phyloP scores from a whole-genome alignment of 2,113 vertebrate genomes.

The Dicrurus megarhynchus region DNA sequence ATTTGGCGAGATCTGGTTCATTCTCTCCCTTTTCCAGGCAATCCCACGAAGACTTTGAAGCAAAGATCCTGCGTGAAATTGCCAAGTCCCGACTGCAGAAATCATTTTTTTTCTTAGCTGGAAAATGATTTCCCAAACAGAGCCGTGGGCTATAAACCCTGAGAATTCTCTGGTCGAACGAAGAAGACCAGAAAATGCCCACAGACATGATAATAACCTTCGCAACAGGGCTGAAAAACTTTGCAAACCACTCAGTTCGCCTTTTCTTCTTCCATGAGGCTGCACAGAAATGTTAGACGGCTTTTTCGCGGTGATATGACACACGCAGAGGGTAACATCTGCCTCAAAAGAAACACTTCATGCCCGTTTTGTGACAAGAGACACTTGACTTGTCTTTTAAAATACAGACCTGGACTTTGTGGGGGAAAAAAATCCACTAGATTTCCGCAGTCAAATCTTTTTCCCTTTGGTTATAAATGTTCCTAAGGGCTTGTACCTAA shows the following conservation, averaged over 20 bases:
- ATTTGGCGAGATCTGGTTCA: background rate
- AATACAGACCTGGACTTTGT: background rate
- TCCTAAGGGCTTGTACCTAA: background rate
- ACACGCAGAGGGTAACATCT: background rate
- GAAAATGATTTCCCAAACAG: background rate
- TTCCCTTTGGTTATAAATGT: background rate
- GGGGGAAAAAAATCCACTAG: background rate
- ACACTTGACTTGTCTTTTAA: background rate
- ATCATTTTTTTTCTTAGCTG: background rate
- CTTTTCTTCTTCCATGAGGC: background rate
- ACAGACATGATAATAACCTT: background rate
- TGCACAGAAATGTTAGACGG: background rate
- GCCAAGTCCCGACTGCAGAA: background rate
- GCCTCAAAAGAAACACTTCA: background rate
- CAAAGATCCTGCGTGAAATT: background rate
- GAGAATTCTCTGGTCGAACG: slow-evolving; percentile 4
- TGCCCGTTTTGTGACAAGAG: background rate
- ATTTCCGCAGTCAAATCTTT: background rate
- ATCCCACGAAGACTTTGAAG: background rate
- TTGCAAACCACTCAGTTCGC: background rate
- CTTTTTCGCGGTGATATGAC: background rate
- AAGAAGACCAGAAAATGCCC: slow-evolving; percentile 11
- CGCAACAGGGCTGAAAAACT: background rate
- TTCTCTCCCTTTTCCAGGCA: background rate
- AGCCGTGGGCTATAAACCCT: background rate